Evolutionary conservation across 1,140 invertebrate genomes (phyloP).

Genomic region (Polypedilum vanderplanki): DNA sequence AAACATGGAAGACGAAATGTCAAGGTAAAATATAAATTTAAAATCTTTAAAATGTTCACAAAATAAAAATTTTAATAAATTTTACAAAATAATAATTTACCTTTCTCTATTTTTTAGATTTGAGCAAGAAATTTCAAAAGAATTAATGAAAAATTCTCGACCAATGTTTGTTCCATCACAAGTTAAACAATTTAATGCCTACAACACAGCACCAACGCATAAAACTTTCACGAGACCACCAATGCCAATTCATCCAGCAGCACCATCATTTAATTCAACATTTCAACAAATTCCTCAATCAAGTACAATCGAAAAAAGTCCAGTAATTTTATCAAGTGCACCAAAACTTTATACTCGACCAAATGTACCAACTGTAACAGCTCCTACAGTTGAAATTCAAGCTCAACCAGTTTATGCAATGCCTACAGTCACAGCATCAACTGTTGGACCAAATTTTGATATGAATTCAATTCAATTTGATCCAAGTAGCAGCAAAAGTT

Average conservation of each 20-base stretch:
- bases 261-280: conserved; percentile 42
- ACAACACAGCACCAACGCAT: conserved; percentile 47
- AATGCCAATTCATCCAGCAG: conserved; percentile 52
- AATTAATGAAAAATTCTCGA: conserved; percentile 32
- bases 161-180: conserved; percentile 47
- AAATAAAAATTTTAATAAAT: conserved; percentile 32
- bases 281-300: conserved; percentile 46
- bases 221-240: conserved; percentile 43
- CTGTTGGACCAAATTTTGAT: conserved; percentile 47
- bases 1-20: conserved; percentile 76
- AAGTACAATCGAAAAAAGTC: conserved; percentile 44
- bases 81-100: no score
- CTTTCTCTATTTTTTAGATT: conserved; percentile 61
- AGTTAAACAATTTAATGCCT: conserved; percentile 56
- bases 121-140: conserved; percentile 75
- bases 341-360: conserved; percentile 54
- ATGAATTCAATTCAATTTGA: conserved; percentile 53
- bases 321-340: conserved; percentile 54
- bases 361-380: conserved; percentile 36
- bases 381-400: conserved; percentile 40
- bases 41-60: conserved; percentile 30
- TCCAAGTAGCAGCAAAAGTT: conserved; percentile 50
- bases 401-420: conserved; percentile 38
- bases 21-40: conserved; percentile 50
- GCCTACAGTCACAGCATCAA: conserved; percentile 44